A percentile compares a stretch with the other conserved stretches of the same genome.
Evolutionary conservation across 2,888 invertebrate species (phyloP).

Genomic region (Diaphora mendica): DNA sequence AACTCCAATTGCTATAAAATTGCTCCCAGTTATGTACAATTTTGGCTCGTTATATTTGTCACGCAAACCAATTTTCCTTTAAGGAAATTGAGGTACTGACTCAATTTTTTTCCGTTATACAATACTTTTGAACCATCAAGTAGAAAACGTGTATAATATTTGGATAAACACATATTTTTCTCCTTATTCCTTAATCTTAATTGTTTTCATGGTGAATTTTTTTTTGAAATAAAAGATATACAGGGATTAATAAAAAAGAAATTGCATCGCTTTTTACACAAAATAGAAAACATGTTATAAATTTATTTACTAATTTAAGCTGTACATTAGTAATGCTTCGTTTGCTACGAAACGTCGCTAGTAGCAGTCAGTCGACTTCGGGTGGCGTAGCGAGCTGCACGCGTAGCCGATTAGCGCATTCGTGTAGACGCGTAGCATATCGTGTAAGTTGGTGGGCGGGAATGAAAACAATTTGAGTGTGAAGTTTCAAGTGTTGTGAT

Average conservation of each 20-base stretch:
- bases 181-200: slow-evolving; percentile 19
- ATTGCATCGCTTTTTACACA: slow-evolving; percentile 19
- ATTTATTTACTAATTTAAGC: slow-evolving; percentile 35
- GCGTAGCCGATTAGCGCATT: slow-evolving; percentile 36
- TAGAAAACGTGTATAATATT: slow-evolving; percentile 16
- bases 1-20: slow-evolving; percentile 14
- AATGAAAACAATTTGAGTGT: slow-evolving; percentile 39
- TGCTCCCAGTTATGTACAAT: not conserved
- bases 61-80: slow-evolving; percentile 14
- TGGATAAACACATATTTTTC: slow-evolving; percentile 21
- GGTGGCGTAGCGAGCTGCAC: slow-evolving; percentile 58
- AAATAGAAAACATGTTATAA: slow-evolving; percentile 33
- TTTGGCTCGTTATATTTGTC: slow-evolving; percentile 14
- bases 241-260: slow-evolving; percentile 33
- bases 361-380: slow-evolving; percentile 55
- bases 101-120: slow-evolving; percentile 14
- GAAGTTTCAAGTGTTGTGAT: slow-evolving; percentile 42
- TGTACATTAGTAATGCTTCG: slow-evolving; percentile 21
- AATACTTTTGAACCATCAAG: slow-evolving; percentile 8
- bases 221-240: too few relatives aligned
- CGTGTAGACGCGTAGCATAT: slow-evolving; percentile 40
- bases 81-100: slow-evolving; percentile 13
- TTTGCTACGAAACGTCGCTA: slow-evolving; percentile 36
- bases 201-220: slow-evolving; percentile 22
- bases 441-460: slow-evolving; percentile 38